These are phyloP conservation scores for Caenorhabditis uteleia DNA, from an alignment of 2,888 invertebrate species.

Conservation along the genomic window DNA sequence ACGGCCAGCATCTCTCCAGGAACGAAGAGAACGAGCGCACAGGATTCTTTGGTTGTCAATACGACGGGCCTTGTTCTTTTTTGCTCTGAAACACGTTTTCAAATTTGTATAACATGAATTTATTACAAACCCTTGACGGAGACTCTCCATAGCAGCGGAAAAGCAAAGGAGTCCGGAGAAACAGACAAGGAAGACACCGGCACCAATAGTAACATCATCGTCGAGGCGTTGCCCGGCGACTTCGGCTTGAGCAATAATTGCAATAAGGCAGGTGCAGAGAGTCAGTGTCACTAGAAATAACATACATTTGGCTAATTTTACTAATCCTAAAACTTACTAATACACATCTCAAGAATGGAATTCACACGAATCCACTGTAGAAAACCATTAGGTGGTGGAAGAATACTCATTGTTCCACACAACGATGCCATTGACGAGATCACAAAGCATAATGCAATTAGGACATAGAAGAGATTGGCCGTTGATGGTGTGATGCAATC, in stretches of 20 bases:
- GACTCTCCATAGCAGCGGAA: constrained; percentile 47
- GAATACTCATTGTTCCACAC: constrained; percentile 44
- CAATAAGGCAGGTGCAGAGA: constrained; percentile 45
- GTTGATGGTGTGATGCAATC: constrained; percentile 60
- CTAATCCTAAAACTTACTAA: constrained; percentile 49
- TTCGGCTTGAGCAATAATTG: constrained; percentile 47
- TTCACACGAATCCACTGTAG: constrained; percentile 54
- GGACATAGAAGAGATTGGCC: constrained; percentile 59
- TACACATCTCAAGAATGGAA: constrained; percentile 55
- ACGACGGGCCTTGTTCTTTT: constrained; percentile 44
- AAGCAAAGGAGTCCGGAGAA: constrained; percentile 47
- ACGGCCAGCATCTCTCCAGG: constrained; percentile 55
- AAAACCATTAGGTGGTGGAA: constrained; percentile 52
- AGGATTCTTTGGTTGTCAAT: constrained; percentile 58
- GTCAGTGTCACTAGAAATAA: constrained; percentile 48
- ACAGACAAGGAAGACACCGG: constrained; percentile 51
- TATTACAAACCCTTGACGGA: constrained; percentile 38
- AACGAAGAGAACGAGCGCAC: constrained; percentile 56
- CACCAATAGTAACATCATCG: constrained; percentile 46
- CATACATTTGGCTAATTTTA: background rate
- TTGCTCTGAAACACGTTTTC: too few species aligned
- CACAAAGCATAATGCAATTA: constrained; percentile 60
- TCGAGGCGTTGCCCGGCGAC: constrained; percentile 45
- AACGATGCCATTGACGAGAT: constrained; percentile 42
- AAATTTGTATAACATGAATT: background rate